A percentile compares a stretch with the other conserved stretches of the same genome.
Conservation (phyloP, 1,140 invertebrate species). For the Diachasmimorpha longicaudata region DNA sequence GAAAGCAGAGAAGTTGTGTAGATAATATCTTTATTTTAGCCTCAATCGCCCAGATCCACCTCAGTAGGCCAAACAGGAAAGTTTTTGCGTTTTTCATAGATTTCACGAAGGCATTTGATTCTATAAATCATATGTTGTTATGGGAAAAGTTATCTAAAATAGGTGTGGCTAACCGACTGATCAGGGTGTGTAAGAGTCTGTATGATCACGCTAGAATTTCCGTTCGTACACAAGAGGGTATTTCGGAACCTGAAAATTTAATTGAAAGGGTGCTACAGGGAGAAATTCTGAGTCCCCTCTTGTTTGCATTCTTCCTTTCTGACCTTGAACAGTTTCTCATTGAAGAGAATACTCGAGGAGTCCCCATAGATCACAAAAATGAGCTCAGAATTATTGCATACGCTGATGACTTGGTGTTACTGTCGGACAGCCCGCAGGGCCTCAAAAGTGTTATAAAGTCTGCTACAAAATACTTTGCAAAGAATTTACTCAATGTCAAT, state of each 20-base stretch:
- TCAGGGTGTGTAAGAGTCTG: background rate
- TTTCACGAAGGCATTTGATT: constrained; percentile 7
- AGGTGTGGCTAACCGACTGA: background rate
- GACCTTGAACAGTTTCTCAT: constrained; percentile 9
- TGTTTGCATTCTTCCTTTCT: constrained; percentile 5
- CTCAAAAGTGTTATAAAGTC: background rate
- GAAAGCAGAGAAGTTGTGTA: constrained; percentile 27
- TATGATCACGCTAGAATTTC: background rate
- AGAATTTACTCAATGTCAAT: background rate
- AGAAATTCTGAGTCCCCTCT: constrained; percentile 8
- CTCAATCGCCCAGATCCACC: background rate
- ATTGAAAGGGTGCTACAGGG: constrained; percentile 13
- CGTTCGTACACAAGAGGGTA: background rate
- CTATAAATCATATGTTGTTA: background rate
- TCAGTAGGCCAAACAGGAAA: background rate
- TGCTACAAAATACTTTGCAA: background rate
- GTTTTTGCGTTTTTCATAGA: constrained; percentile 21
- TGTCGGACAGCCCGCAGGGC: background rate
- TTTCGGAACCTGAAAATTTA: background rate
- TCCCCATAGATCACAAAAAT: background rate
- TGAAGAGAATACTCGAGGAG: background rate
- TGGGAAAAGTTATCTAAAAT: constrained; percentile 4
- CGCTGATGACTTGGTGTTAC: constrained; percentile 9
- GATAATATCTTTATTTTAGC: constrained; percentile 35
- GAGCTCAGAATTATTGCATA: background rate